These are phyloP conservation scores for Halesus radiatus DNA, from an alignment of 1,140 invertebrate species.

Conservation along the genomic window DNA sequence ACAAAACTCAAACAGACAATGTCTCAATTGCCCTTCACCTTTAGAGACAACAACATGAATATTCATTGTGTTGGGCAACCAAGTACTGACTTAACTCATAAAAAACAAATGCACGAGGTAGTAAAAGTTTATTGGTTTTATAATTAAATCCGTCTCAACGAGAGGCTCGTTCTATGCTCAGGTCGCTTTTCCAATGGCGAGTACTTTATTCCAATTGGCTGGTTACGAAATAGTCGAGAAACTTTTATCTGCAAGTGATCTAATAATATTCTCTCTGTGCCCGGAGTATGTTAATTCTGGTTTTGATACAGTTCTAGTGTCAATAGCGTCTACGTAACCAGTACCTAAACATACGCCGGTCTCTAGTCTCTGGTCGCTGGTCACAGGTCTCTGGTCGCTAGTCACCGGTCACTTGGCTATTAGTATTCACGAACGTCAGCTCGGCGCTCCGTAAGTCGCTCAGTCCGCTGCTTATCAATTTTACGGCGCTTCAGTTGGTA, in stretches of 20 bases:
- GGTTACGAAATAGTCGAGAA: conserved; percentile 1
- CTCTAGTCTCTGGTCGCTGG: too few relatives aligned
- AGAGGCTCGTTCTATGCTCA: neutral
- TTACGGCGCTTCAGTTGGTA: neutral
- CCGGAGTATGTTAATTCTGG: neutral
- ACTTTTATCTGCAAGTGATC: conserved; percentile 20
- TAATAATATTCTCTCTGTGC: neutral
- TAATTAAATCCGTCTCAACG: too few relatives aligned
- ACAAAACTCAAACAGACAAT: too few relatives aligned
- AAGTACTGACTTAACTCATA: too few relatives aligned
- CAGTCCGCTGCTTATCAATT: neutral
- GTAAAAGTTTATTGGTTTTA: too few relatives aligned
- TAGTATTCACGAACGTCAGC: neutral
- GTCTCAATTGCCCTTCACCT: too few relatives aligned
- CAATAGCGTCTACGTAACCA: neutral
- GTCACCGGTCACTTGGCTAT: neutral
- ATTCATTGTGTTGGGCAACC: too few relatives aligned
- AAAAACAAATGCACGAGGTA: too few relatives aligned
- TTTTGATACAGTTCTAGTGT: conserved; percentile 10
- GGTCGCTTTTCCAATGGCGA: neutral
- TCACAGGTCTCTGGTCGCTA: too few relatives aligned
- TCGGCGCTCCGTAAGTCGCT: neutral
- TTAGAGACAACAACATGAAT: too few relatives aligned
- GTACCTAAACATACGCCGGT: too few relatives aligned
- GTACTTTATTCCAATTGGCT: neutral